Conservation (phyloP, 1,140 invertebrate species). For the Drosophila setifemur region DNA sequence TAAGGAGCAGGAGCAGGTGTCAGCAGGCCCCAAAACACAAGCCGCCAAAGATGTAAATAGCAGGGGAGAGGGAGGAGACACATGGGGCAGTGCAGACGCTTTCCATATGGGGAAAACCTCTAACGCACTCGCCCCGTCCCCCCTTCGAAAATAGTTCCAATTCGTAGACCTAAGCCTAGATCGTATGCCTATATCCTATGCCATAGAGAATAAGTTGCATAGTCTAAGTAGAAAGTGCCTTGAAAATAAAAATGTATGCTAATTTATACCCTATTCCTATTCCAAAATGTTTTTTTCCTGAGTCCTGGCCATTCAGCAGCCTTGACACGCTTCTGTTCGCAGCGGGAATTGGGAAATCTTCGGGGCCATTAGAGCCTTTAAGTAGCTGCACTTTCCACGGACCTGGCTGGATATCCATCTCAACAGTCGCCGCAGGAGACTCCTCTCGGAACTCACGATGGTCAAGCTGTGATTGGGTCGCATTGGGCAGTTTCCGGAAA, state of each 20-base stretch:
- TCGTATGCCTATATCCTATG: not conserved
- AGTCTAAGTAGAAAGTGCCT: conserved; percentile 37
- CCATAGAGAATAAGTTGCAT: not conserved
- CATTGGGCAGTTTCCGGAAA: conserved; percentile 28
- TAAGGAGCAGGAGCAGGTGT: conserved; percentile 24
- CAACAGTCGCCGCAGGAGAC: conserved; percentile 68
- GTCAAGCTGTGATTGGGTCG: conserved; percentile 39
- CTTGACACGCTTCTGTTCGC: conserved; percentile 79
- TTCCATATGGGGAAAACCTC: conserved; percentile 36
- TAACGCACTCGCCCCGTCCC: conserved; percentile 25
- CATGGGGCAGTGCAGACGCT: conserved; percentile 24
- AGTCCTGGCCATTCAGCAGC: conserved; percentile 58
- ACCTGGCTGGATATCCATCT: conserved; percentile 55
- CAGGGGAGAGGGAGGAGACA: not conserved
- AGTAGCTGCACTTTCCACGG: conserved; percentile 56
- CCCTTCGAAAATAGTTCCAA: conserved; percentile 24
- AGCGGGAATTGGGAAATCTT: conserved; percentile 54
- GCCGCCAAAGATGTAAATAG: conserved; percentile 66
- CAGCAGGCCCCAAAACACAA: conserved; percentile 6
- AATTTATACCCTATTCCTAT: conserved; percentile 18
- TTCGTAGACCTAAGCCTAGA: conserved; percentile 23
- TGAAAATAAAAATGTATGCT: conserved; percentile 37
- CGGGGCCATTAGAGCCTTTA: conserved; percentile 62
- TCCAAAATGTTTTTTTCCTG: conserved; percentile 6
- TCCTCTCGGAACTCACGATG: conserved; percentile 20